Evolutionary conservation across 2,888 invertebrate genomes (phyloP), one percentile per base, ranked within the genome.

Genomic region (Drosophila mulleri): DNA sequence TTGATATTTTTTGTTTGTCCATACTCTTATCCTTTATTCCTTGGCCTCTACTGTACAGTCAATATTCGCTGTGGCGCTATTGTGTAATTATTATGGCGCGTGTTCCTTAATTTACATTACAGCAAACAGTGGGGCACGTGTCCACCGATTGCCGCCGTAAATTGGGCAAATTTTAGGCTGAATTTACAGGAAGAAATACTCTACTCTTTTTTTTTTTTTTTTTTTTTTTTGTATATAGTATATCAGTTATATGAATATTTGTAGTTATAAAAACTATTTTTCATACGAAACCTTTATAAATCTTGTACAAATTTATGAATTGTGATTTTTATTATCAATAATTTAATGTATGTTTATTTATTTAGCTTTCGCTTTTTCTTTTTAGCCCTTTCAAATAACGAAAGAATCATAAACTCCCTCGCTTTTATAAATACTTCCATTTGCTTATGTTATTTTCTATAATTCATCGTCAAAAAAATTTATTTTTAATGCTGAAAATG

Each of bases 51-150:
- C 37, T 23, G 69, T 67, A 62, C 60, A 54, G 54, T 57, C 47
- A 48, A 11, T 26, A 42, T 23, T 69, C 23, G 39, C 29, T 54
- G 68, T 72, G 68, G 67, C 23, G 41, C 41, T 56, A 69, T 82
- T 75, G 70, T 73, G 79, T 79, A 82, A 80, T 80, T 80, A 78
- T 75, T 53, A 75, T 71, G 67, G 69, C 64, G 68, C 70, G 67
- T 80, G 80, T 59, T 63, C 63, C 41, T 53, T 58, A n/a, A 64
- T 50, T 50, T 37, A 47, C 39, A 54, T 11, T 16, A 56, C 32
- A n/a, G 20, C 11, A 42, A 57, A 39, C 44, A 35, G 39, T 45
- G 45, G 45, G 58, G 52, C 67, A 65, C 67, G 57, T 59, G 65
- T 47, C 26, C 26, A 20, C 37, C 60, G 39, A 16, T 56, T 53